These are phyloP conservation scores for Dasypolia templi DNA, from an alignment of 2,888 invertebrate species.

Conservation along the genomic window DNA sequence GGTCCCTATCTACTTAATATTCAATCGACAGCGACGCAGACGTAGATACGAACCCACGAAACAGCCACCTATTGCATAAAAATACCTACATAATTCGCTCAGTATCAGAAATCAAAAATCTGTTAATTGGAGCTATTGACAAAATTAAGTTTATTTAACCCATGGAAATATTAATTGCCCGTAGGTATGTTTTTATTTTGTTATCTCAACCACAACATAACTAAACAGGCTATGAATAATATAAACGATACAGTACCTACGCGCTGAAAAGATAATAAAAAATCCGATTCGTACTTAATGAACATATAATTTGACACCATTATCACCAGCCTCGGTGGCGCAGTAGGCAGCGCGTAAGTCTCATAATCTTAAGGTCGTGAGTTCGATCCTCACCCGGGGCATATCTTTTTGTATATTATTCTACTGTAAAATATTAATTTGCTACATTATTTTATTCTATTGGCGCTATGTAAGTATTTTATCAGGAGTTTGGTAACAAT, in stretches of 20 bases:
- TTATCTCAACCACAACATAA: constrained; percentile 4
- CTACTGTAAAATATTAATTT: background rate
- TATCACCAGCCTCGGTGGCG: constrained; percentile 93
- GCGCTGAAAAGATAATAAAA: constrained; percentile 11
- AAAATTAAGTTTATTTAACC: background rate
- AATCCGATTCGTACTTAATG: background rate
- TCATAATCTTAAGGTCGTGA: constrained; percentile 97
- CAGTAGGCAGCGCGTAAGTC: constrained; percentile 97
- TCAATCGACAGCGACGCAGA: background rate
- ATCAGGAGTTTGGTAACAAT: background rate
- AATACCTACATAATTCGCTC: background rate
- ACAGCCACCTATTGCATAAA: background rate
- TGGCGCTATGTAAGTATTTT: background rate
- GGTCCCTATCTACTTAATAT: background rate
- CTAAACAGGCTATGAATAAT: background rate
- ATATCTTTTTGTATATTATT: constrained; percentile 54
- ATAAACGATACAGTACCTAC: background rate
- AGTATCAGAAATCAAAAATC: background rate
- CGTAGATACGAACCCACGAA: background rate
- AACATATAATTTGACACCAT: constrained; percentile 12
- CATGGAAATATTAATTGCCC: background rate
- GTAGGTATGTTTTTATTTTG: background rate
- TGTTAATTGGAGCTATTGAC: background rate
- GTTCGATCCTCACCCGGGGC: constrained; percentile 71
- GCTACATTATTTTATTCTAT: background rate